phyloP scores from a whole-genome alignment of 2,113 vertebrate genomes.

The Trinectes maculatus region DNA sequence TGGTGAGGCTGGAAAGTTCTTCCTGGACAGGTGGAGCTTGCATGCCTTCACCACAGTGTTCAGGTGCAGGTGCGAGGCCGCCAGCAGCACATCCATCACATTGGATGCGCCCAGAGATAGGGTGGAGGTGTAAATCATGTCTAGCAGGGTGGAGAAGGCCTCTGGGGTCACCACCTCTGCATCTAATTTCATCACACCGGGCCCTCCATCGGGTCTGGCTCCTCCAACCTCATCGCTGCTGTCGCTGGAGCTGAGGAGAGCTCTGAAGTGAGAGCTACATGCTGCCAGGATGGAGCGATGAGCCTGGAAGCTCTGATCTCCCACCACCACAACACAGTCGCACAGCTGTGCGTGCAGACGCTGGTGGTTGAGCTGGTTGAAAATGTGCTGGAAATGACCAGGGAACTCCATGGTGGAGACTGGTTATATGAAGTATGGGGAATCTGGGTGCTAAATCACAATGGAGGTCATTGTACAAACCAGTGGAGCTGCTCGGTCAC shows the following conservation, averaged over 20 bases:
- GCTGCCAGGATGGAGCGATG: conserved; percentile 92
- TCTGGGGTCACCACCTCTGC: conserved; percentile 93
- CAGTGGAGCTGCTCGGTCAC: background rate
- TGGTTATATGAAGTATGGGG: no score
- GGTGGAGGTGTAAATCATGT: conserved; percentile 97
- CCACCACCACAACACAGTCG: conserved; percentile 91
- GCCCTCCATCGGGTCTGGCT: conserved; percentile 64
- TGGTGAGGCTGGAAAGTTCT: conserved; percentile 89
- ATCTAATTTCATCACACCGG: conserved; percentile 89
- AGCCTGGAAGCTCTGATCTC: conserved; percentile 90
- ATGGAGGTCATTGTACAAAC: background rate
- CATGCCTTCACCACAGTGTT: conserved; percentile 93
- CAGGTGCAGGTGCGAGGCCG: conserved; percentile 92
- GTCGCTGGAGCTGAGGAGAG: conserved; percentile 85
- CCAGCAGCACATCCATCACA: conserved; percentile 94
- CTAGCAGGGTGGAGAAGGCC: conserved; percentile 91
- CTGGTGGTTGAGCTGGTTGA: conserved; percentile 94
- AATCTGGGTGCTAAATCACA: no score
- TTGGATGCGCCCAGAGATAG: conserved; percentile 91
- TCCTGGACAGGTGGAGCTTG: conserved; percentile 91
- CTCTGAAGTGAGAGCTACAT: conserved; percentile 93
- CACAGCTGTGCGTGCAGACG: conserved; percentile 91
- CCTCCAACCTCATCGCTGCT: conserved; percentile 72
- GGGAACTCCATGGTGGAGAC: conserved; percentile 89
- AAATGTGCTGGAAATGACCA: conserved; percentile 91